Evolutionary conservation across 2,888 invertebrate species (phyloP).

Genomic region (Nomada fucata): DNA sequence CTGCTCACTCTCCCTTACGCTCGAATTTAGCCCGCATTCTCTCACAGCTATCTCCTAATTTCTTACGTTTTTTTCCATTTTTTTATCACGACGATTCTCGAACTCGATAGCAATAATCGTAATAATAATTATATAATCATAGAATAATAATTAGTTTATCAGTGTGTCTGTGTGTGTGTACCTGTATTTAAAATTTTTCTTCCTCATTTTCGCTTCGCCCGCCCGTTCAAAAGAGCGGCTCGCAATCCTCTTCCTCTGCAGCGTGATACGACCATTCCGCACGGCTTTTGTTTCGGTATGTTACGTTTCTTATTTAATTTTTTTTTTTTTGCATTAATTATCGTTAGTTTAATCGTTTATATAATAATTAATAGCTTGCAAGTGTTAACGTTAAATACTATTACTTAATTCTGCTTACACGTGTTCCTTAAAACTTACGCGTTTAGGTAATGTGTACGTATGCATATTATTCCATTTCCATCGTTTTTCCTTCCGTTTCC

Average conservation of each 20-base stretch:
- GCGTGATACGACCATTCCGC: slow-evolving; percentile 74
- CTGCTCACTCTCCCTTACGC: slow-evolving; percentile 10
- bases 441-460: slow-evolving; percentile 80
- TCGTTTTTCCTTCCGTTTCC: slow-evolving; percentile 1
- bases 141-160: slow-evolving; percentile 81
- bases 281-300: slow-evolving; percentile 55
- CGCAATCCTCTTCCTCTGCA: slow-evolving; percentile 64
- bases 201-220: slow-evolving; percentile 35
- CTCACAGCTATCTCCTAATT: slow-evolving; percentile 39
- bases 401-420: slow-evolving; percentile 82
- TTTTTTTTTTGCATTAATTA: slow-evolving; percentile 61
- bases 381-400: slow-evolving; percentile 84
- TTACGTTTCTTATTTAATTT: slow-evolving; percentile 25
- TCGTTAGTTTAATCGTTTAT: slow-evolving; percentile 82
- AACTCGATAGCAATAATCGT: slow-evolving; percentile 82
- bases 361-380: slow-evolving; percentile 83
- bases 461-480: slow-evolving; percentile 71
- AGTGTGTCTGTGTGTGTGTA: slow-evolving; percentile 69
- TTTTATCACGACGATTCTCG: slow-evolving; percentile 82
- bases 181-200: slow-evolving; percentile 34
- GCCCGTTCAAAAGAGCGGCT: neutral
- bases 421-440: slow-evolving; percentile 80
- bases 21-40: slow-evolving; percentile 32
- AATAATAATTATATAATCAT: slow-evolving; percentile 75
- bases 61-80: slow-evolving; percentile 62